Conservation (phyloP, 2,797 vertebrate genomes). For the Acanthurus tractus region DNA sequence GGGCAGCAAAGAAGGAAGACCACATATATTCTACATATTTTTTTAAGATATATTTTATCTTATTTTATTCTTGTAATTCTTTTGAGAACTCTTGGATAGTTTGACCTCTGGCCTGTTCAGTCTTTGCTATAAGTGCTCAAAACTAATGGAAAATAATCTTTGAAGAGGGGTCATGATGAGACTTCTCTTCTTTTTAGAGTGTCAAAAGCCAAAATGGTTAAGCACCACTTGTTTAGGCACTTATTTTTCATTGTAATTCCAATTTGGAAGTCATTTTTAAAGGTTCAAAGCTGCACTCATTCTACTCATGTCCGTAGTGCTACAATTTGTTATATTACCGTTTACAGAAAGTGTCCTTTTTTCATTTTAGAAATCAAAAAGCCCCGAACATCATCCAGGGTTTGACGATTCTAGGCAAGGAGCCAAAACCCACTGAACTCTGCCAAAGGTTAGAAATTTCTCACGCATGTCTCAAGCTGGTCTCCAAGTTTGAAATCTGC, state of each 20-base stretch:
- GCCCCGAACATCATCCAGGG: constrained; percentile 45
- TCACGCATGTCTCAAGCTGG: constrained; percentile 83
- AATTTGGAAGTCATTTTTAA: background rate
- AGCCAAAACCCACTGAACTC: constrained; percentile 88
- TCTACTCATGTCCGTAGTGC: background rate
- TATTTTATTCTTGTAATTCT: background rate
- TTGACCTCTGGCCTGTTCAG: background rate
- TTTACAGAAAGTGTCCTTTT: constrained; percentile 41
- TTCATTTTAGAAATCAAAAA: constrained; percentile 45
- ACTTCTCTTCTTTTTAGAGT: background rate
- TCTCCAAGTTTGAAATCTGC: constrained; percentile 41
- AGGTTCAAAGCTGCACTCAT: background rate
- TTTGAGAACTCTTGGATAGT: background rate
- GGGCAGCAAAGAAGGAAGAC: background rate
- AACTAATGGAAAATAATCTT: background rate
- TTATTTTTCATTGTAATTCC: background rate
- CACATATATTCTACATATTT: background rate
- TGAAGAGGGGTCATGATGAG: background rate
- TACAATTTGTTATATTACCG: constrained; percentile 10
- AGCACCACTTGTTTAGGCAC: background rate
- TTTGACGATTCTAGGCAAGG: constrained; percentile 83
- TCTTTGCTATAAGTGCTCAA: background rate
- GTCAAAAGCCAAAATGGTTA: background rate
- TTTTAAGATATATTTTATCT: no score
- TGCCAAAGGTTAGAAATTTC: constrained; percentile 90